Evolutionary conservation across 2,888 invertebrate species (phyloP), one percentile per base, ranked within the genome.

Genomic region (Patella depressa): DNA sequence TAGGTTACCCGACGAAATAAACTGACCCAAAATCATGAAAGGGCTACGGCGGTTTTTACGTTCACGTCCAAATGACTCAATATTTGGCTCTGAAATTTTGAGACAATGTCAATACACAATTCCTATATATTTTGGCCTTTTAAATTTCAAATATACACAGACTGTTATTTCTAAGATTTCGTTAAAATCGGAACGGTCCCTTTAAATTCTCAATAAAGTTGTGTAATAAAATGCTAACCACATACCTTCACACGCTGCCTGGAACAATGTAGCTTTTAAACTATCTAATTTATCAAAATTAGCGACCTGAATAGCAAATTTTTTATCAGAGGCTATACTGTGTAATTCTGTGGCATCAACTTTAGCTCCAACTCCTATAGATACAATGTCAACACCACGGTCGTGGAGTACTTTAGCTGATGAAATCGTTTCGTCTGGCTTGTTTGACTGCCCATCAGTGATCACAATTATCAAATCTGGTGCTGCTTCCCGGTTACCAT

Each of bases 381-480:
- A 19, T 19, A 65, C 65, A 19, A 65, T 24, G 15, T 24, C 65
- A 11, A 65, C 65, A 7, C 65, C 65, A 12, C 24, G 19, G 4
- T 65, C 65, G 19, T 65, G 65, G 12, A 65, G 24, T 24, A 65
- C 19, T 14, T 65, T 65, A 65, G 65, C 65, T 65, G 19, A 11
- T 3, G 19, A 24, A 24, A 24, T 19, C 24, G 65, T 65, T 65
- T 65, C 19, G 2, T 11, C 12, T 65, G 65, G 65, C 2, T 12
- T 4, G 19, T 65, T 65, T 24, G 65, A 65, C 24, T 65, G 11
- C 11, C 65, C 65, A 65, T 65, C 65, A 7, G 65, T 65, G 19
- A 65, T 65, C 65, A 65, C 65, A 24, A 65, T 24, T 24, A 65
- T 24, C 65, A 65, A 65, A 65, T 65, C 65, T 19, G 65, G 7